Percentiles rank a stretch among this genome's conserved stretches.
phyloP scores from a whole-genome alignment of 2,113 vertebrate genomes.

The Cryptotis parvus region DNA sequence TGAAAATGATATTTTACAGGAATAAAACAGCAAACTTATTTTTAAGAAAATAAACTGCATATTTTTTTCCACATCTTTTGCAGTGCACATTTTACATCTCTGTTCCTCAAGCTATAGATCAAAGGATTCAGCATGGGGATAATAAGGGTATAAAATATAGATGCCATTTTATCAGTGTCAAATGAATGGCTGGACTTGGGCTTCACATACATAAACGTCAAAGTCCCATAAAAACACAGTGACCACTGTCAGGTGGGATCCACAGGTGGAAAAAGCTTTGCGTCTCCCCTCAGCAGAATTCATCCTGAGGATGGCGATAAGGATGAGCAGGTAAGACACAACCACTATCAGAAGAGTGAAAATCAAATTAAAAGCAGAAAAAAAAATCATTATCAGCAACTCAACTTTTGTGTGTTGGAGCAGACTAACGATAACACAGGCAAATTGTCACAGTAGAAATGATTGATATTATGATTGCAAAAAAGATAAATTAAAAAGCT shows the following conservation, averaged over 20 bases:
- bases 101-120: slow-evolving; percentile 62
- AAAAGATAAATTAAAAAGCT: slow-evolving; percentile 67
- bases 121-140: slow-evolving; percentile 60
- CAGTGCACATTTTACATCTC: slow-evolving; percentile 52
- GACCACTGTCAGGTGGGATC: slow-evolving; percentile 66
- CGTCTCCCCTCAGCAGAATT: not conserved
- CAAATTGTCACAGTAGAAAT: slow-evolving; percentile 77
- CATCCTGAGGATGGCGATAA: slow-evolving; percentile 35
- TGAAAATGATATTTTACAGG: not conserved
- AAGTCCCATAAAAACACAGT: slow-evolving; percentile 49
- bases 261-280: slow-evolving; percentile 73
- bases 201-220: slow-evolving; percentile 50
- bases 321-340: slow-evolving; percentile 37
- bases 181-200: slow-evolving; percentile 43
- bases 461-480: slow-evolving; percentile 63
- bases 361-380: slow-evolving; percentile 54
- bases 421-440: slow-evolving; percentile 68
- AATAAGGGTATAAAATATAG: slow-evolving; percentile 46
- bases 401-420: slow-evolving; percentile 46
- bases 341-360: slow-evolving; percentile 56
- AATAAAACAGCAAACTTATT: not conserved
- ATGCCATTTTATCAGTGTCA: slow-evolving; percentile 57
- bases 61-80: not conserved
- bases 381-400: slow-evolving; percentile 41
- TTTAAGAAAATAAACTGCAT: not conserved